Conservation (phyloP, 2,113 vertebrate species). For the Tenebrosternarchus preto region DNA sequence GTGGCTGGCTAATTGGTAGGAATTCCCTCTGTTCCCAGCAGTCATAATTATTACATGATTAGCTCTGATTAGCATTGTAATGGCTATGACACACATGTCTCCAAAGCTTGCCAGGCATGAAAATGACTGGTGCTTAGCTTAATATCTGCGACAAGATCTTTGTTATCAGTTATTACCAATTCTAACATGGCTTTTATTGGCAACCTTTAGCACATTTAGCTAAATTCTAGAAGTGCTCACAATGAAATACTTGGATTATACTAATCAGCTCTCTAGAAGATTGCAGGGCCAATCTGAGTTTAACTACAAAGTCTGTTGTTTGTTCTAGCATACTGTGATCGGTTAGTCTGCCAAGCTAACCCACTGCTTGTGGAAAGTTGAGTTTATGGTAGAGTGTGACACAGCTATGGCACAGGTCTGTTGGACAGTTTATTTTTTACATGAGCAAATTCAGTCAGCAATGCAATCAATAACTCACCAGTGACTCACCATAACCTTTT, state of each 20-base stretch:
- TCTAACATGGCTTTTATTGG: constrained; percentile 20
- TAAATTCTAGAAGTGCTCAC: constrained; percentile 6
- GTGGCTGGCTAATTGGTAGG: constrained; percentile 53
- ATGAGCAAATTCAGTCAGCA: not conserved
- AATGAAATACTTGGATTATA: constrained; percentile 7
- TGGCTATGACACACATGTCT: constrained; percentile 53
- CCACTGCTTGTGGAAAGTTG: not conserved
- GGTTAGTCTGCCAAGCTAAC: too few relatives aligned
- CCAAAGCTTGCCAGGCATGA: constrained; percentile 49
- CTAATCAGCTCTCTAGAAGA: not conserved
- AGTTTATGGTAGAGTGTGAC: not conserved
- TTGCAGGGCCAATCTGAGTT: not conserved
- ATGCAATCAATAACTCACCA: not conserved
- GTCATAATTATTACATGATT: constrained; percentile 62
- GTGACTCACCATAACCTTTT: not conserved
- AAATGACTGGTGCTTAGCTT: constrained; percentile 27
- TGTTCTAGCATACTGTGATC: not conserved
- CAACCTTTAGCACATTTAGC: not conserved
- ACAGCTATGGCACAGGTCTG: not conserved
- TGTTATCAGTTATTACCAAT: constrained; percentile 35
- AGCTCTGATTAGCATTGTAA: constrained; percentile 69
- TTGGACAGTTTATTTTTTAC: not conserved
- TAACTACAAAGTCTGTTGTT: not conserved
- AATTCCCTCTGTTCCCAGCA: constrained; percentile 63
- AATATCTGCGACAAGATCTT: constrained; percentile 20